A percentile compares a stretch with the other conserved stretches of the same genome.
phyloP scores from a whole-genome alignment of 2,113 vertebrate genomes.

The Monopterus albus region DNA sequence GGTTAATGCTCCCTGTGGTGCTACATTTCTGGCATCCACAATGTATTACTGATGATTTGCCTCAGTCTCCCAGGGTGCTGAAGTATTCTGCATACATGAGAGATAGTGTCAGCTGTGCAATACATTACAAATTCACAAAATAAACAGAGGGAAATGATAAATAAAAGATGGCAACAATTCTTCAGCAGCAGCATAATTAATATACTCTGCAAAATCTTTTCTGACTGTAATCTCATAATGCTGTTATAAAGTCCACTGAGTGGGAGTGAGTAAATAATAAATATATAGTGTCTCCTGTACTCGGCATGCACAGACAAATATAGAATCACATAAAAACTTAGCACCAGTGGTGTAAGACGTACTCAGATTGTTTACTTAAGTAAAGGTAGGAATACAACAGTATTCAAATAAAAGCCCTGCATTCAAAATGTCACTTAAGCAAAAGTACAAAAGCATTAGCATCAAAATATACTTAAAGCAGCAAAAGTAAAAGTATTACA shows the following conservation, averaged over 20 bases:
- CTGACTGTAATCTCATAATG: background rate
- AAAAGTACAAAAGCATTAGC: too few relatives aligned
- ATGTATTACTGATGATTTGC: slow-evolving; percentile 37
- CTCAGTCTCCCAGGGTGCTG: slow-evolving; percentile 3
- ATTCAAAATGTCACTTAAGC: too few relatives aligned
- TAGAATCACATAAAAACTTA: too few relatives aligned
- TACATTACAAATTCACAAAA: slow-evolving; percentile 9
- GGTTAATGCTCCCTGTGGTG: slow-evolving; percentile 20
- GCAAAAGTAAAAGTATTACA: too few relatives aligned
- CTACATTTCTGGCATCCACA: slow-evolving; percentile 21
- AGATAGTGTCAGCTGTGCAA: slow-evolving; percentile 6
- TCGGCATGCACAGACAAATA: background rate
- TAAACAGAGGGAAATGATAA: slow-evolving; percentile 2
- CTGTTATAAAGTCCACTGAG: slow-evolving; percentile 10
- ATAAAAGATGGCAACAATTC: background rate
- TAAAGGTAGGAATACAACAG: too few relatives aligned
- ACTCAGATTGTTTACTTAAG: too few relatives aligned
- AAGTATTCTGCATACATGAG: slow-evolving; percentile 4
- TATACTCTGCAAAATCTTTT: background rate
- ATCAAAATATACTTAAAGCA: too few relatives aligned
- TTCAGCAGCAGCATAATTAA: slow-evolving; percentile 3
- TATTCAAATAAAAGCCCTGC: too few relatives aligned
- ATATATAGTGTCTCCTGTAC: background rate
- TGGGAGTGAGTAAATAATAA: background rate
- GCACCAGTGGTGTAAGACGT: too few relatives aligned